Evolutionary conservation across 2,113 vertebrate genomes (phyloP), one percentile per base, ranked within the genome.

Genomic region (Podilymbus podiceps): DNA sequence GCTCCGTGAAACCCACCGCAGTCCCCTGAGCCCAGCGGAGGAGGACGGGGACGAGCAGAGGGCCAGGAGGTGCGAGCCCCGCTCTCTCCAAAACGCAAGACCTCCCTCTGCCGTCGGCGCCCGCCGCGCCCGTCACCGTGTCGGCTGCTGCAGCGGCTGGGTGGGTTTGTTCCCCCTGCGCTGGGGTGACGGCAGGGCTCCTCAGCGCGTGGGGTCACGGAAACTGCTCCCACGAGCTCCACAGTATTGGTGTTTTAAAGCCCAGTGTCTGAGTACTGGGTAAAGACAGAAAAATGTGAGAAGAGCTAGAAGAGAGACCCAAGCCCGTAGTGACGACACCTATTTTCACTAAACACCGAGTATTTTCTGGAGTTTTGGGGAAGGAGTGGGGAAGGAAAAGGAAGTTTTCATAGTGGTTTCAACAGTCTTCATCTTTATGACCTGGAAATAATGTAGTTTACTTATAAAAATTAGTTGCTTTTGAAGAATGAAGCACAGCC

Each of bases 101-200:
- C 80, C 93, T 95, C 95, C 96, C 96, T 95, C 96, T 97, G 89
- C 84, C 58, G 95, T 94, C 74, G 2, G 90, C 35, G 1, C 30
- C 8, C 9, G 3, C 72, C 3, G 22, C 4, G 49, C 77, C 2
- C 12, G 68, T 15, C 68, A 8, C 46, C 17, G 4, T 50, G 46
- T 5, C 73, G 1, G 55, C 55, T 5, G n/a, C 55, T 8, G 40
- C 9, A 28, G 21, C 24, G 3, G 13, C 72, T 0, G 6, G 56
- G 21, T 7, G 30, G 21, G 27, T 8, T 40, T 14, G 4, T 35
- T 8, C 9, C 21, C 33, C 25, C 25, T 38, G 38, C 9, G 38
- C 38, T 38, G n/a, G n/a, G n/a, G n/a, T n/a, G n/a, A n/a, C n/a
- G n/a, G 38, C 38, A 8, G 38, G 38, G 38, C 38, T 38, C 38